These are phyloP conservation scores for Ellobius talpinus DNA, from an alignment of 2,113 vertebrate genomes.

Conservation along the genomic window DNA sequence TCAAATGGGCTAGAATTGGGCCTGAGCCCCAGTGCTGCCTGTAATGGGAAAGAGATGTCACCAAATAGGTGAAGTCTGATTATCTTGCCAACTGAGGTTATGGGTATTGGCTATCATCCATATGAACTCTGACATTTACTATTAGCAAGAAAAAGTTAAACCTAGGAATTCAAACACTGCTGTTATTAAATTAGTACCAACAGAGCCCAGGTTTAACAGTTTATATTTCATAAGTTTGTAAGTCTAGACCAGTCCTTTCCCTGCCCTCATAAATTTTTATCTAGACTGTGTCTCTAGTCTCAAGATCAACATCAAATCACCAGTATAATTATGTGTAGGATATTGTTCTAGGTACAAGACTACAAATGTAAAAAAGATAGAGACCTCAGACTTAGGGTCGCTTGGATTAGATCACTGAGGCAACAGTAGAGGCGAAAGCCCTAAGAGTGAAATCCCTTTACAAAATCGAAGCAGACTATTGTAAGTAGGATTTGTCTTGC, in stretches of 20 bases:
- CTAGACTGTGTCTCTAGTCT: conserved; percentile 7
- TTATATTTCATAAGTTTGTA: conserved; percentile 8
- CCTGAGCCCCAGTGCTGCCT: conserved; percentile 70
- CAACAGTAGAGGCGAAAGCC: neutral
- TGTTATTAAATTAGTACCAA: neutral
- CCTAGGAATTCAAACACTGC: neutral
- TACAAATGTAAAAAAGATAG: neutral
- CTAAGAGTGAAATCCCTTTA: neutral
- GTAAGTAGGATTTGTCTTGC: neutral
- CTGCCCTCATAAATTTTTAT: neutral
- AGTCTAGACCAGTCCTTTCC: neutral
- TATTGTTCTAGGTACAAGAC: neutral
- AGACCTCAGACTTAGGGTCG: neutral
- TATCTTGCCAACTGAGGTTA: neutral
- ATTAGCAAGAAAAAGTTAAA: neutral
- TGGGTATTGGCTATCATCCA: neutral
- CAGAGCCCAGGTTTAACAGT: neutral
- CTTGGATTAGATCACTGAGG: conserved; percentile 17
- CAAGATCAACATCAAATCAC: neutral
- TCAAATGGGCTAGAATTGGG: conserved; percentile 68
- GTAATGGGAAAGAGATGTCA: conserved; percentile 76
- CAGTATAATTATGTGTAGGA: neutral
- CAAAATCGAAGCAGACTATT: conserved; percentile 4
- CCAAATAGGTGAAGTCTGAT: conserved; percentile 69
- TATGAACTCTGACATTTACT: neutral